Base-by-base conservation (phyloP, 2,797 vertebrate genomes). In the Melanotaenia nigrans region DNA sequence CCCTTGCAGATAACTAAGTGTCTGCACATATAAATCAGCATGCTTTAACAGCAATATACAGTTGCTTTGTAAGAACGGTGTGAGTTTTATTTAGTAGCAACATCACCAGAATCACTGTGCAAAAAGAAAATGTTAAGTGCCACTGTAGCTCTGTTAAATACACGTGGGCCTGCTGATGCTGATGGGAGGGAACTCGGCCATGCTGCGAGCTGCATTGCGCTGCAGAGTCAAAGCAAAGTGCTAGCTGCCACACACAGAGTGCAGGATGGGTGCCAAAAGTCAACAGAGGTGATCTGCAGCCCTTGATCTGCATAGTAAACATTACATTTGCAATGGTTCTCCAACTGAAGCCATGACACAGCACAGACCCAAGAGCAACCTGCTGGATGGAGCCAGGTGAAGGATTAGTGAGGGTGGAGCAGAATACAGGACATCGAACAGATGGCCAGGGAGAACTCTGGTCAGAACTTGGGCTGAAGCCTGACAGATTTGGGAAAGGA, bases 251-350 rank as follows among this genome's bases (percentile, higher is more conserved):
- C 81, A 85, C 57, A 86, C 74, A 65, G 65, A 79, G 73, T 74
- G 80, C 75, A 79, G 75, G 84, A 68, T 55, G 80, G 68, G 53
- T 57, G 80, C 68, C 53, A 55, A 40, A 56, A 74, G 81, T 66
- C 78, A 85, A 79, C 87, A 85, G 85, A 68, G 81, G 73, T 83
- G 85, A 93, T 92, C 91, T 94, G 93, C 94, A 95, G 93, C 93
- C 92, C 90, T 96, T 92, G 76, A 92, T 96, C 95, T 97, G 96
- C 97, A 99, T 96, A 97, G 96, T 96, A 94, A 91, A 94, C 94
- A 91, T 92, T 92, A 92, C 95, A 92, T 92, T 95, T 95, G 92
- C 91, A 94, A 87, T 84, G 79, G 84, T 73, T 85, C 74, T 59
- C 84, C 87, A 40, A 78, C 87, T 78, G 86, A 90, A 93, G 89